Evolutionary conservation across 2,113 vertebrate genomes (phyloP).

Genomic region (Typhlomys cinereus): DNA sequence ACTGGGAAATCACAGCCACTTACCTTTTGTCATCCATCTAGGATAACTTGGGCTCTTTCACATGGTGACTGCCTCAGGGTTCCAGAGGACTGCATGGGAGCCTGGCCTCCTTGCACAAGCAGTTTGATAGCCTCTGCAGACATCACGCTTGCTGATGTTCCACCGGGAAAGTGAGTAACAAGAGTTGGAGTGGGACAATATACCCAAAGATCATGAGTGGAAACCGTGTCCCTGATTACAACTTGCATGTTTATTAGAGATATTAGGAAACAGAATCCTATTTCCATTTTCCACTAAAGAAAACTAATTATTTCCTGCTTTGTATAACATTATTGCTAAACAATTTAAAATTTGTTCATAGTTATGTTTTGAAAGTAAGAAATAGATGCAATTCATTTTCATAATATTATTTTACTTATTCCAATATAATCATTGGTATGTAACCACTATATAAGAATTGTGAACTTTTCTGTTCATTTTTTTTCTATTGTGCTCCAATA

Average conservation of each 20-base stretch:
- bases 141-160: background rate
- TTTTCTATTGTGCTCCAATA: background rate
- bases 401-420: slow-evolving; percentile 9
- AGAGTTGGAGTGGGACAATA: background rate
- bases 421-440: background rate
- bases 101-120: background rate
- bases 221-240: background rate
- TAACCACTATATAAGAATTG: background rate
- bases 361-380: background rate
- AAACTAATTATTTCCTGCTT: background rate
- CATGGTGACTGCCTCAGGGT: background rate
- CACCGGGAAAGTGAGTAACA: background rate
- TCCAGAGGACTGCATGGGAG: background rate
- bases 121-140: background rate
- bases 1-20: background rate
- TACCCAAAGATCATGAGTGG: background rate
- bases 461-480: slow-evolving; percentile 5
- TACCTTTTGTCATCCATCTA: background rate
- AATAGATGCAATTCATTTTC: slow-evolving; percentile 4
- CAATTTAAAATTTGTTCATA: background rate
- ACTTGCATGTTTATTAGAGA: background rate
- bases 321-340: background rate
- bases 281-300: background rate
- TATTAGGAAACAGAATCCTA: background rate
- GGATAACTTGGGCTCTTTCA: background rate